These are phyloP conservation scores for Porites divaricata DNA, from an alignment of 92 coral and sea anemone species.

Conservation along the genomic window DNA sequence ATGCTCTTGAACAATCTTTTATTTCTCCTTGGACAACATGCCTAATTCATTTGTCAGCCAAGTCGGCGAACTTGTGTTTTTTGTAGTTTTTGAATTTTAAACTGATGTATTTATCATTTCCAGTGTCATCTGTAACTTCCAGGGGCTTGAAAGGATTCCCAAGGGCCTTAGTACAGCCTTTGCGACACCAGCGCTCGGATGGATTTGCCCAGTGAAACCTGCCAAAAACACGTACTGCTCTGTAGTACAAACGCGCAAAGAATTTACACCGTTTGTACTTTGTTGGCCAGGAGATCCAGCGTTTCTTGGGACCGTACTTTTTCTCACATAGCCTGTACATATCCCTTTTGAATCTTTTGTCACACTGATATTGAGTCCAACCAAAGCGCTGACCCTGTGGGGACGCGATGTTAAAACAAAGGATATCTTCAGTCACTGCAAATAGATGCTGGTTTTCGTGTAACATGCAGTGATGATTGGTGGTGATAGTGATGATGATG, in stretches of 20 bases:
- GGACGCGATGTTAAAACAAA: not conserved
- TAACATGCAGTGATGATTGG: too few species aligned
- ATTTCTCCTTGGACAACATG: too few species aligned
- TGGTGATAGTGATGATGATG: too few species aligned
- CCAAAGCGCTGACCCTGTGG: constrained; percentile 59
- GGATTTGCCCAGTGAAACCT: not conserved
- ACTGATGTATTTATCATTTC: not conserved
- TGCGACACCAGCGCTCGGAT: constrained; percentile 19
- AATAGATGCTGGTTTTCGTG: too few species aligned
- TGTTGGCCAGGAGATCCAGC: not conserved
- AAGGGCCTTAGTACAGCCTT: not conserved
- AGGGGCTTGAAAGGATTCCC: constrained; percentile 3
- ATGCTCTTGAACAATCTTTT: too few species aligned
- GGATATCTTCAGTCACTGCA: too few species aligned
- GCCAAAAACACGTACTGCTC: not conserved
- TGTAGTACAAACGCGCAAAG: not conserved
- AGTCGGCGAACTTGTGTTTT: too few species aligned
- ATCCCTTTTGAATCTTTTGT: constrained; percentile 57
- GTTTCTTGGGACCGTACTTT: not conserved
- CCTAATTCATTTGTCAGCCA: too few species aligned
- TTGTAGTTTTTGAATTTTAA: not conserved
- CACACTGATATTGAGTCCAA: constrained; percentile 64
- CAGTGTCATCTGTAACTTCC: not conserved
- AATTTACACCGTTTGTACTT: not conserved
- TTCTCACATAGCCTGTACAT: constrained; percentile 62